These are phyloP conservation scores for Siniperca scherzeri DNA, from an alignment of 2,797 vertebrate species.

Conservation along the genomic window DNA sequence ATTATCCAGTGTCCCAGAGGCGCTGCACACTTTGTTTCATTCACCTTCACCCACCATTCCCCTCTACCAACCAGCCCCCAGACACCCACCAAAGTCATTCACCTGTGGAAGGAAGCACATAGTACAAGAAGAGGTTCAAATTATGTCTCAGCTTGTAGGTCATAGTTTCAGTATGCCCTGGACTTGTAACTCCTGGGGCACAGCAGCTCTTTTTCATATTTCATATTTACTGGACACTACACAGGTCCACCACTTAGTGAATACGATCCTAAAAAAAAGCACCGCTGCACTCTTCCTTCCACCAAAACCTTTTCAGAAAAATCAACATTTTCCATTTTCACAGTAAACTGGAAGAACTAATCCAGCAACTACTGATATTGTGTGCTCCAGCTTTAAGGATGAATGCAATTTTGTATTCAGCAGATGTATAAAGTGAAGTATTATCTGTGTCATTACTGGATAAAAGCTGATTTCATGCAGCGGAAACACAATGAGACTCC, in stretches of 20 bases:
- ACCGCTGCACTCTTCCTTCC: constrained; percentile 1
- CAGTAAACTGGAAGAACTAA: not conserved
- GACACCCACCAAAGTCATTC: constrained; percentile 65
- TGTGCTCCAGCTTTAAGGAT: constrained; percentile 10
- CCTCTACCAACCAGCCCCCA: constrained; percentile 30
- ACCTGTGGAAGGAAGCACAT: constrained; percentile 63
- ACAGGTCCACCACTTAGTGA: constrained; percentile 21
- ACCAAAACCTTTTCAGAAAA: constrained; percentile 9
- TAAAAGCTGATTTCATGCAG: constrained; percentile 46
- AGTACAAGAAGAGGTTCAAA: constrained; percentile 32
- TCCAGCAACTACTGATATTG: not conserved
- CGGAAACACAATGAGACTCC: constrained; percentile 28
- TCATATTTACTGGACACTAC: constrained; percentile 46
- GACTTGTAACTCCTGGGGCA: constrained; percentile 40
- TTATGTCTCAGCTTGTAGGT: constrained; percentile 49
- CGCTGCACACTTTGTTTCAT: constrained; percentile 46
- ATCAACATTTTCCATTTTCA: constrained; percentile 7
- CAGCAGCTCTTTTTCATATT: not conserved
- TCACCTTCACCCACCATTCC: constrained; percentile 63
- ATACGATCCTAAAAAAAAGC: not conserved
- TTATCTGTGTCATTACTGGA: constrained; percentile 44
- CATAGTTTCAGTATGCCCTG: constrained; percentile 42
- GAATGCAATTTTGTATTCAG: not conserved
- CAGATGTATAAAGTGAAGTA: constrained; percentile 34
- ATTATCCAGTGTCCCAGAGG: constrained; percentile 63